Evolutionary conservation across 2,888 invertebrate genomes (phyloP).

Genomic region (Leptarthrus brevirostris): DNA sequence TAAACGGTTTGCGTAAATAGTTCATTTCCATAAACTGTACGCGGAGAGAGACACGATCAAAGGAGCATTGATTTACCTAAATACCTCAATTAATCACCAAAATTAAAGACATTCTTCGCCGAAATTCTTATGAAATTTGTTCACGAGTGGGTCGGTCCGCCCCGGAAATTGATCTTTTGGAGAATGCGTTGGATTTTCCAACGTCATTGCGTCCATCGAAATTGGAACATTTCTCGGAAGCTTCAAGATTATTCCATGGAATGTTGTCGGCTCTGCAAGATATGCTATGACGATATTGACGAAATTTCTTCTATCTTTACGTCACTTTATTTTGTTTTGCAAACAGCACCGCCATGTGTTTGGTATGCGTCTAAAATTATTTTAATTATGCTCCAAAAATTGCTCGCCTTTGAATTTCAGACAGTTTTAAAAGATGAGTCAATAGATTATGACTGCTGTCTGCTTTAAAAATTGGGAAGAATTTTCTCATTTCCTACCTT

Average conservation of each 20-base stretch:
- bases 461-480: neutral
- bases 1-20: neutral
- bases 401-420: neutral
- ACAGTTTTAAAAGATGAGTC: neutral
- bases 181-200: too few species aligned
- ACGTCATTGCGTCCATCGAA: too few species aligned
- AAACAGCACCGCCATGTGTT: neutral
- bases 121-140: neutral
- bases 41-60: too few species aligned
- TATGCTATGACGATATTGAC: neutral
- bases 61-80: too few species aligned
- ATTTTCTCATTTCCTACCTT: neutral
- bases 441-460: neutral
- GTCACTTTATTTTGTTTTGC: neutral
- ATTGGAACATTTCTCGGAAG: neutral
- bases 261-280: neutral
- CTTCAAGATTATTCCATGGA: neutral
- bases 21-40: neutral
- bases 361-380: neutral
- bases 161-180: neutral
- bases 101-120: too few species aligned
- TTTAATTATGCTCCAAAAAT: neutral
- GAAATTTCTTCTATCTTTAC: neutral
- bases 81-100: too few species aligned
- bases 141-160: neutral